Conservation (phyloP, 2,797 vertebrate species). For the Acrossocheilus wenchowensis region DNA sequence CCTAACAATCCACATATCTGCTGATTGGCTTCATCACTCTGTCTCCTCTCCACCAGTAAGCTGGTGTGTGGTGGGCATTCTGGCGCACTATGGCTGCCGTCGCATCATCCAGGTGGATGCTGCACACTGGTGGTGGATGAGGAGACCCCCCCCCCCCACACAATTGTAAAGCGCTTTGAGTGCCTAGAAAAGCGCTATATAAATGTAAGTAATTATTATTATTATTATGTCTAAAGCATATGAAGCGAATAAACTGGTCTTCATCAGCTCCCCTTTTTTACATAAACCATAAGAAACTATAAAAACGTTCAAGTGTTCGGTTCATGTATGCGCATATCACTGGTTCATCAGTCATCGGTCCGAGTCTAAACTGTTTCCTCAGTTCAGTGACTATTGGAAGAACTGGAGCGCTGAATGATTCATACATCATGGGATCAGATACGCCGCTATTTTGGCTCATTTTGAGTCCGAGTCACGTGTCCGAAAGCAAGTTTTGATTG, state of each 20-base stretch:
- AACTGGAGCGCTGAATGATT: neutral
- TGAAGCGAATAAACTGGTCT: neutral
- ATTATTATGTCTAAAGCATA: neutral
- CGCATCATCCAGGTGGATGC: too few relatives aligned
- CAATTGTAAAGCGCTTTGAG: too few relatives aligned
- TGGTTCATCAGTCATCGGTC: neutral
- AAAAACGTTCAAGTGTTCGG: neutral
- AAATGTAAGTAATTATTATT: too few relatives aligned
- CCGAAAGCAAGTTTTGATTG: neutral
- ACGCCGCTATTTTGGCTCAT: neutral
- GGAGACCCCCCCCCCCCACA: too few relatives aligned
- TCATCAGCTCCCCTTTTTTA: neutral
- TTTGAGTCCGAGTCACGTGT: neutral
- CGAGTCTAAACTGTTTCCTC: neutral
- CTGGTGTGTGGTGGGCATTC: too few relatives aligned
- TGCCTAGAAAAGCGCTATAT: too few relatives aligned
- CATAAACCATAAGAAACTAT: neutral
- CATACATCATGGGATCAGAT: neutral
- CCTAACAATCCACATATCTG: too few relatives aligned
- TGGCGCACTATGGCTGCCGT: too few relatives aligned
- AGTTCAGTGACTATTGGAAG: neutral
- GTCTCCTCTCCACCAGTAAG: too few relatives aligned
- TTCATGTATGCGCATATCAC: neutral
- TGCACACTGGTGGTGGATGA: too few relatives aligned
- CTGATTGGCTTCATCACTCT: too few relatives aligned